Evolutionary conservation across 2,113 vertebrate genomes (phyloP).

Genomic region (Melospiza georgiana): DNA sequence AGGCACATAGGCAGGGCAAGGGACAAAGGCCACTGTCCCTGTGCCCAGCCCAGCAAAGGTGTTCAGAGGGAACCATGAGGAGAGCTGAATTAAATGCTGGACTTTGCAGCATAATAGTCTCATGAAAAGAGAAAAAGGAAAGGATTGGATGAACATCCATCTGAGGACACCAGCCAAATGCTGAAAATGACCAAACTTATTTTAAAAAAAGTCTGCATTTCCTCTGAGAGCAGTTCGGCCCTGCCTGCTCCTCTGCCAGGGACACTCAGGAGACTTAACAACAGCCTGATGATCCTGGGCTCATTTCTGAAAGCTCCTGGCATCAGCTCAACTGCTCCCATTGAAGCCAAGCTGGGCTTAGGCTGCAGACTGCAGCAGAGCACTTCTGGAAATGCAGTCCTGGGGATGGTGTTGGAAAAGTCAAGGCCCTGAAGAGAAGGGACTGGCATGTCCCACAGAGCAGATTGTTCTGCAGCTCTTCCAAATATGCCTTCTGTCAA

Average conservation of each 20-base stretch:
- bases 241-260: background rate
- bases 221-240: background rate
- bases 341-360: background rate
- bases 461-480: background rate
- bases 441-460: background rate
- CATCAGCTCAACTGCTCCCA: background rate
- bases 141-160: background rate
- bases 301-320: background rate
- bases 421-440: background rate
- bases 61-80: background rate
- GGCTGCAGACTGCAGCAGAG: background rate
- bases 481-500: background rate
- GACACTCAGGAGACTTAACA: background rate
- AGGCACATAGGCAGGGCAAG: background rate
- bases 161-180: background rate
- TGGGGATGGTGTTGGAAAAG: background rate
- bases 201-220: background rate
- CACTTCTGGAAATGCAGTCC: background rate
- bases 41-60: background rate
- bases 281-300: background rate
- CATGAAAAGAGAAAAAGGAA: background rate
- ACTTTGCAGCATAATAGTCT: background rate
- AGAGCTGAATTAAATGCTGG: background rate
- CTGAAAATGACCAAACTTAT: background rate
- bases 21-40: background rate